Base-by-base conservation (phyloP, 2,113 vertebrate species). In the Zosterops lateralis region DNA sequence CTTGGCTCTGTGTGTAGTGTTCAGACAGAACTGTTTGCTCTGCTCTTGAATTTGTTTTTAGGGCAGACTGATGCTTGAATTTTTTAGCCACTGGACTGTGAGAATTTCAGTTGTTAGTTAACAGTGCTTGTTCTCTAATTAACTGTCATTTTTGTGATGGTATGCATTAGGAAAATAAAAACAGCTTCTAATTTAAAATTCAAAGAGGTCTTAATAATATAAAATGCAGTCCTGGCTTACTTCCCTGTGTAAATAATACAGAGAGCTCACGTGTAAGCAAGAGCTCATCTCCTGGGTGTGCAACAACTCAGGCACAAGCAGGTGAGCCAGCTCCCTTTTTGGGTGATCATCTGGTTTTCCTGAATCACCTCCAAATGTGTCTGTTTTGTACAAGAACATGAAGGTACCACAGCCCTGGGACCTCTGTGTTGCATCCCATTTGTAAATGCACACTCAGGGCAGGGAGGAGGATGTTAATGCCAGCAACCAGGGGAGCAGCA, bases 371-470 rank as follows among this genome's bases (percentile, higher is more conserved):
- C 28, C 62, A 76, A 25, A 58, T 14, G 17, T 10, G 31, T 22
- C 19, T 4, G 1, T 2, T 62, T 34, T 38, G 51, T 11, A 18
- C 17, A 29, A 34, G 56, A 50, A 25, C 64, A 40, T 0, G 1
- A 42, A 26, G 40, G 25, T n/a, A 20, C 8, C 45, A 31, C 31
- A 66, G 20, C 36, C 38, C n/a, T 8, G 7, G 64, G 24, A 31
- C 19, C 36, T 16, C 4, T 25, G 28, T 22, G 3, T 5, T 28
- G 54, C 29, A 28, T 19, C 60, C 7, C 0, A 0, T 12, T 10
- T 34, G 58, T 38, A 34, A 51, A 62, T 7, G 12, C 12, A 22
- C 0, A 0, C 58, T 34, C 3, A 2, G 34, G 18, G 61, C 17
- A 44, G 48, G 32, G 17, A 20, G 53, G 44, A 51, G 19, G 14